Evolutionary conservation across 1,140 invertebrate species (phyloP).

Genomic region (Pseudomyrmex concolor): DNA sequence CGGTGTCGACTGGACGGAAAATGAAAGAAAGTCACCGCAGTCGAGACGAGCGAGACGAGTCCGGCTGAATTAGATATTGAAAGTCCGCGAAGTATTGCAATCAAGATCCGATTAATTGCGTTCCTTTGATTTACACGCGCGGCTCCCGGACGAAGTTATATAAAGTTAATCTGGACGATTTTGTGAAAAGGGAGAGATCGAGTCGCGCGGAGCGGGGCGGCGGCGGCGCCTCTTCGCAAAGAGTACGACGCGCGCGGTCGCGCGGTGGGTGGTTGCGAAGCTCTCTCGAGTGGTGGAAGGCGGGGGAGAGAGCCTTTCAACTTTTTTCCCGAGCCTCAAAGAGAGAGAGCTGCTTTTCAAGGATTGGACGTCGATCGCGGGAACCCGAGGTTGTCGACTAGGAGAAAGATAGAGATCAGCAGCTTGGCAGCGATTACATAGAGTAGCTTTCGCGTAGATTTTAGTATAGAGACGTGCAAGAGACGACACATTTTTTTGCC

Average conservation of each 20-base stretch:
- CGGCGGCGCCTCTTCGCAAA: constrained; percentile 10
- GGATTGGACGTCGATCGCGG: constrained; percentile 48
- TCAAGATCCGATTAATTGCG: constrained; percentile 72
- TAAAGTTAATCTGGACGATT: constrained; percentile 67
- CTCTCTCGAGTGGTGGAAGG: constrained; percentile 8
- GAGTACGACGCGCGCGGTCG: constrained; percentile 5
- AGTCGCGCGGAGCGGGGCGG: not conserved
- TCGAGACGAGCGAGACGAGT: not conserved
- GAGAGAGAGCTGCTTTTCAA: constrained; percentile 47
- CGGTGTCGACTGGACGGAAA: not conserved
- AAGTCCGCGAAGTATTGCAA: constrained; percentile 72
- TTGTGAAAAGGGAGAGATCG: constrained; percentile 11
- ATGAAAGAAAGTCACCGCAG: too few species aligned
- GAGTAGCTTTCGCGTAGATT: constrained; percentile 35
- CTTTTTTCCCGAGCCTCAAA: constrained; percentile 62
- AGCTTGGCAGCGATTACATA: constrained; percentile 1
- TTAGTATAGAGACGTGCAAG: constrained; percentile 12
- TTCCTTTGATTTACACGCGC: constrained; percentile 72
- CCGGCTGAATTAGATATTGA: constrained; percentile 70
- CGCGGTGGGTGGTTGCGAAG: not conserved
- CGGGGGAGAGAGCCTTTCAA: constrained; percentile 42
- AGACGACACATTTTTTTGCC: constrained; percentile 9
- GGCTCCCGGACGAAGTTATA: constrained; percentile 47
- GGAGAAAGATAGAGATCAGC: not conserved
- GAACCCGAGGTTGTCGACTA: not conserved